A percentile compares a stretch with the other conserved stretches of the same genome.
These are phyloP conservation scores for Homalodisca vitripennis DNA, from an alignment of 1,140 invertebrate genomes.

Conservation along the genomic window DNA sequence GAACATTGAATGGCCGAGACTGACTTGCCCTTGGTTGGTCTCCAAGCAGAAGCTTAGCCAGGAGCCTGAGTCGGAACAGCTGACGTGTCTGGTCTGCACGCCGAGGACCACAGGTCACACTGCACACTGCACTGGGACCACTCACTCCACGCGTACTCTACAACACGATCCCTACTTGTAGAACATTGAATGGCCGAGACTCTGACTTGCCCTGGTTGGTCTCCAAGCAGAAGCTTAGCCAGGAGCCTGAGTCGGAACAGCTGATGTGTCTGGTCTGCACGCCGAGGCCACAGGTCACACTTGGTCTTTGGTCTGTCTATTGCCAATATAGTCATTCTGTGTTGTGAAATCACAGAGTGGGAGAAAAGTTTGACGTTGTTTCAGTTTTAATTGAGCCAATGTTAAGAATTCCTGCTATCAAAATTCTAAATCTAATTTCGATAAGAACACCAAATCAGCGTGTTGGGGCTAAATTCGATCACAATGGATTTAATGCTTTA, in stretches of 20 bases:
- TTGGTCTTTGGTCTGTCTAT: no score
- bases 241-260: slow-evolving; percentile 37
- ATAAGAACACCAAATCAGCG: no score
- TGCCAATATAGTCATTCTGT: no score
- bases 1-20: slow-evolving; percentile 38
- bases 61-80: slow-evolving; percentile 37
- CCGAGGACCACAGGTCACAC: slow-evolving; percentile 41
- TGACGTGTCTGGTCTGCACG: slow-evolving; percentile 37
- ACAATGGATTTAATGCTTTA: no score
- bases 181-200: slow-evolving; percentile 38
- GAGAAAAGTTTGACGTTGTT: no score
- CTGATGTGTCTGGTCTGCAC: slow-evolving; percentile 38
- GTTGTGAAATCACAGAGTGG: no score
- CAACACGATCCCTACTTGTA: no score
- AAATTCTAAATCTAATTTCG: no score
- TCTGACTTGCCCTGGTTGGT: slow-evolving; percentile 36
- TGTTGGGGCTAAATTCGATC: no score
- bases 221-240: slow-evolving; percentile 39
- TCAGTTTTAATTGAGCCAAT: no score
- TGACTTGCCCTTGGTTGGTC: slow-evolving; percentile 34
- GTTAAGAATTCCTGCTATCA: no score
- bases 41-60: slow-evolving; percentile 39
- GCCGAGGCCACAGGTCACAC: slow-evolving; percentile 40
- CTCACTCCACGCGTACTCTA: slow-evolving; percentile 41
- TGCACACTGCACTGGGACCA: no score